Conservation (phyloP, 2,113 vertebrate genomes). For the Hyaena hyaena region DNA sequence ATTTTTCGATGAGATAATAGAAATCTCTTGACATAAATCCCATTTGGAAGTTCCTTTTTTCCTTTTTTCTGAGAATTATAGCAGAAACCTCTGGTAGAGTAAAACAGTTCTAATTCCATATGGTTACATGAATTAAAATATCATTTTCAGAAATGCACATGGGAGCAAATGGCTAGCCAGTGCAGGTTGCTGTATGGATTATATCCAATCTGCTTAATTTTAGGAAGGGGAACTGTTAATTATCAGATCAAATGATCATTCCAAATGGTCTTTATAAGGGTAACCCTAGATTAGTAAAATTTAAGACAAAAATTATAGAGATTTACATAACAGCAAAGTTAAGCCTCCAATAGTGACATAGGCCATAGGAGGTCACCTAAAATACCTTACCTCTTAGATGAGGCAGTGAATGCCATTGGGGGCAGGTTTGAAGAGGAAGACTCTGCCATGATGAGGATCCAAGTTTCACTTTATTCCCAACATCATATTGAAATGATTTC, state of each 20-base stretch:
- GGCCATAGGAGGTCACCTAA: not conserved
- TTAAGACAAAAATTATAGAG: conserved; percentile 32
- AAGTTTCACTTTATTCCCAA: not conserved
- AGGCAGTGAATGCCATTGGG: not conserved
- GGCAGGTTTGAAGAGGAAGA: not conserved
- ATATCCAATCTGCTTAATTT: conserved; percentile 43
- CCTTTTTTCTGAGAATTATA: not conserved
- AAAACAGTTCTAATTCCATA: not conserved
- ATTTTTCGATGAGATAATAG: not conserved
- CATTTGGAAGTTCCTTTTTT: not conserved
- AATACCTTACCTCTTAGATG: not conserved
- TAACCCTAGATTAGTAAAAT: conserved; percentile 49
- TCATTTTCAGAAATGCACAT: not conserved
- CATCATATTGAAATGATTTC: not conserved
- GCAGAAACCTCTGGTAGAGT: not conserved
- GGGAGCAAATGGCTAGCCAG: not conserved
- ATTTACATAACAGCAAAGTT: not conserved
- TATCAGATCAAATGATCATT: conserved; percentile 4
- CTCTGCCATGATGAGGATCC: not conserved
- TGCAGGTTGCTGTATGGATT: not conserved
- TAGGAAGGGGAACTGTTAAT: conserved; percentile 43
- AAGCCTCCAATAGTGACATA: not conserved
- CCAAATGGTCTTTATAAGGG: conserved; percentile 13
- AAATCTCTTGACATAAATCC: not conserved
- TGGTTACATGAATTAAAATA: conserved; percentile 36